phyloP scores from a whole-genome alignment of 2,797 vertebrate genomes.

The Sandelia bainsii region DNA sequence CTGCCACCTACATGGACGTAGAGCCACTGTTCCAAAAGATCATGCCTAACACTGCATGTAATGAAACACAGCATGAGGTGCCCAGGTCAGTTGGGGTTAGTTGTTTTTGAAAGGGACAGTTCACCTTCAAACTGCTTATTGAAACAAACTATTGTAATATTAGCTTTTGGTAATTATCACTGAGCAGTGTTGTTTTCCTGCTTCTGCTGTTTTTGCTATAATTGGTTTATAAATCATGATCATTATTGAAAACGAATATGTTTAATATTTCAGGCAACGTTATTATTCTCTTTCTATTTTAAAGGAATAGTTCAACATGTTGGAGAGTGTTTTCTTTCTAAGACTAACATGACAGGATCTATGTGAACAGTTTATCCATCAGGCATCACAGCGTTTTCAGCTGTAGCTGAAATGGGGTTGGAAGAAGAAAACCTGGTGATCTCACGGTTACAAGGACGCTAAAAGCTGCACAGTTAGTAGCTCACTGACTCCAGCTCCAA shows the following conservation, averaged over 20 bases:
- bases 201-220: neutral
- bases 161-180: conserved; percentile 13
- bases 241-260: conserved; percentile 9
- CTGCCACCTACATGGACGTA: conserved; percentile 32
- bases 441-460: too few species aligned
- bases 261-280: neutral
- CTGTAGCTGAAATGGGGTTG: too few species aligned
- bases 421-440: too few species aligned
- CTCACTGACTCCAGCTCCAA: too few species aligned
- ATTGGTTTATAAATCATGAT: conserved; percentile 15
- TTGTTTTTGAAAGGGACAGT: conserved; percentile 57
- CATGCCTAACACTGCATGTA: conserved; percentile 73
- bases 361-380: too few species aligned
- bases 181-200: neutral
- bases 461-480: too few species aligned
- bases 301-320: too few species aligned
- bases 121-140: conserved; percentile 51
- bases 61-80: conserved; percentile 72
- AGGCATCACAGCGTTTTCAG: too few species aligned
- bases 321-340: too few species aligned
- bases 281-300: neutral
- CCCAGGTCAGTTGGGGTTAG: conserved; percentile 56
- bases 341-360: too few species aligned
- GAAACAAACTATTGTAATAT: conserved; percentile 38
- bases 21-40: conserved; percentile 58